These are phyloP conservation scores for Amazona vittata DNA, from an alignment of 2,113 vertebrate species.

Conservation along the genomic window DNA sequence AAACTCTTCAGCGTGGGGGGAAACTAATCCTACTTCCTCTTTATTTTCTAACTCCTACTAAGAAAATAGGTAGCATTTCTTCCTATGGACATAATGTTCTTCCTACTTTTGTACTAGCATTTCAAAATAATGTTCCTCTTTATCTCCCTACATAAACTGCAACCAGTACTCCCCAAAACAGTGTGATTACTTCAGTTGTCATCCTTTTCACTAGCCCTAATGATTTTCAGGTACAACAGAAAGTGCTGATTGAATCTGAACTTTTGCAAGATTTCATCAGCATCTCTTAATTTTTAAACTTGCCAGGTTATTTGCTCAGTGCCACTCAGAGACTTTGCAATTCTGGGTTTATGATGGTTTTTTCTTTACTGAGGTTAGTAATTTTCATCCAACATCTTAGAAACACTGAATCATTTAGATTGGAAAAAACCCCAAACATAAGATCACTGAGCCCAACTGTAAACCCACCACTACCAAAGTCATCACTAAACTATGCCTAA, in stretches of 20 bases:
- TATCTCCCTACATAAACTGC: not conserved
- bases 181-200: not conserved
- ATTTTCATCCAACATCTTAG: not conserved
- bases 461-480: not conserved
- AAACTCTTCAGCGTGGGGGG: not conserved
- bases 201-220: not conserved
- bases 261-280: not conserved
- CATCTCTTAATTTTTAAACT: not conserved
- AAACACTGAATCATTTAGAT: not conserved
- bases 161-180: not conserved
- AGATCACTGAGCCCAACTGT: not conserved
- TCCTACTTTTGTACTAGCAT: not conserved
- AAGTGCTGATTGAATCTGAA: not conserved
- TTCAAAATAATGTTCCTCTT: not conserved
- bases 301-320: not conserved
- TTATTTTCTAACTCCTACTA: not conserved
- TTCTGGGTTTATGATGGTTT: not conserved
- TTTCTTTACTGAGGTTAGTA: not conserved
- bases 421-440: not conserved
- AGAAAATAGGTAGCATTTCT: not conserved
- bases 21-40: not conserved
- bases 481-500: not conserved
- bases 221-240: not conserved
- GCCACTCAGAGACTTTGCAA: not conserved
- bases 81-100: not conserved